Percentiles rank a stretch among this genome's conserved stretches.
These are phyloP conservation scores for Chaetodon auriga DNA, from an alignment of 2,113 vertebrate species.

Conservation along the genomic window DNA sequence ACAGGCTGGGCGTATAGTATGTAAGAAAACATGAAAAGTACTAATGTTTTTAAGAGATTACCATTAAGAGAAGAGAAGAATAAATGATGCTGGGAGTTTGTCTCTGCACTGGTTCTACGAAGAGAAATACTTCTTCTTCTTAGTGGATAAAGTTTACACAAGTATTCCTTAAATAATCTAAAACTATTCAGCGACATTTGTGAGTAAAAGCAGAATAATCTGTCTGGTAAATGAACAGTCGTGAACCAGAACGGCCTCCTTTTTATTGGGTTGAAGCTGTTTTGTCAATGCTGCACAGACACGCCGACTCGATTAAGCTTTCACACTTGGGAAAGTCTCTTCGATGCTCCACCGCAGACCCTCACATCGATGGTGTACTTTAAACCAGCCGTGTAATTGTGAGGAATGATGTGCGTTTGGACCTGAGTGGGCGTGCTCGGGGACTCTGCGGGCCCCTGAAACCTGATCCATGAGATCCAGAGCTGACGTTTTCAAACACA, in stretches of 20 bases:
- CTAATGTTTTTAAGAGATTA: not conserved
- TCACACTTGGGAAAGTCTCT: slow-evolving; percentile 3
- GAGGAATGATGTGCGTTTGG: slow-evolving; percentile 27
- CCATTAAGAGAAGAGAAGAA: not conserved
- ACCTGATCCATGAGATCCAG: not conserved
- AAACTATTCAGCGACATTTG: not conserved
- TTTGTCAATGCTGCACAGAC: slow-evolving; percentile 26
- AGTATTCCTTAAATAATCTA: not conserved
- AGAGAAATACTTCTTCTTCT: not conserved
- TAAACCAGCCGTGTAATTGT: slow-evolving; percentile 29
- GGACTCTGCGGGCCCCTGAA: not conserved
- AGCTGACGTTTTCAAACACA: not conserved
- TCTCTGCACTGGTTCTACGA: not conserved
- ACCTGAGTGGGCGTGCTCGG: not conserved
- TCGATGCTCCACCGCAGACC: not conserved
- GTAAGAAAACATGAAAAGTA: not conserved
- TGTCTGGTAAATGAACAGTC: not conserved
- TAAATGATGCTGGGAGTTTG: not conserved
- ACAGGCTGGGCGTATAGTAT: rapidly evolving
- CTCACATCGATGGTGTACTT: slow-evolving; percentile 13
- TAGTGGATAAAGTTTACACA: not conserved
- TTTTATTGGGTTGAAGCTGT: not conserved
- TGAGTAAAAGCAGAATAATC: not conserved
- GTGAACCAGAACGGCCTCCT: not conserved
- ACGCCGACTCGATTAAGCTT: slow-evolving; percentile 29